Base-by-base conservation (phyloP, 2,113 vertebrate genomes). In the Chloropsis cyanopogon region DNA sequence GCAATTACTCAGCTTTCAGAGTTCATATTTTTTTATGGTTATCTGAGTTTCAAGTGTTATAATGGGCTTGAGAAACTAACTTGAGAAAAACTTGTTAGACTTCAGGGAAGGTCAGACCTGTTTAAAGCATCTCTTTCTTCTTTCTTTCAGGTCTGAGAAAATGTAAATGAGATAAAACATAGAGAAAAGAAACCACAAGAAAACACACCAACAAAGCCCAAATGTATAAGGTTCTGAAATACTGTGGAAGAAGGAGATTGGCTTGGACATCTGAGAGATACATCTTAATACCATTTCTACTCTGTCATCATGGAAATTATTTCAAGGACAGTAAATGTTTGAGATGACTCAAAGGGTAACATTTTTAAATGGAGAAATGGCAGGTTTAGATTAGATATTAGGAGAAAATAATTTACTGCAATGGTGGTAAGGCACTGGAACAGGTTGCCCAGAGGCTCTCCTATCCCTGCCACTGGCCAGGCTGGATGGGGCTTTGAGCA, bases 391-490 rank as follows among this genome's bases (percentile, higher is more conserved):
- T 33, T 10, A 59, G 37, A 37, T 20, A 52, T 52, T 29, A 81
- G 19, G 37, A 65, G 47, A 50, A 52, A 73, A 52, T 66, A 11
- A 6, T 33, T 49, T 46, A 66, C 15, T 39, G 19, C 65, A 23
- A 21, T 16, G 28, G 9, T 59, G 53, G 33, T 60, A 29, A 88
- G 20, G 6, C 23, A 66, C 23, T 24, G 60, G 39, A 66, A 39
- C 10, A 37, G 23, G 31, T 33, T 52, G 10, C 2, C 15, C 33
- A 24, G 33, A 46, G 15, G 4, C 10, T 73, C 7, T 10, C 19
- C 9, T n/a, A 17, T 31, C 46, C 11, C 33, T 59, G 10, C 10
- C 60, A 66, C 0, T 0, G 15, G 15, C 8, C 37, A 50, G 52
- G 12, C 16, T 72, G 66, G 59, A 57, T 20, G 18, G 26, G 8